Conservation (phyloP, 1,140 invertebrate species). For the Leguminivora glycinivorella region DNA sequence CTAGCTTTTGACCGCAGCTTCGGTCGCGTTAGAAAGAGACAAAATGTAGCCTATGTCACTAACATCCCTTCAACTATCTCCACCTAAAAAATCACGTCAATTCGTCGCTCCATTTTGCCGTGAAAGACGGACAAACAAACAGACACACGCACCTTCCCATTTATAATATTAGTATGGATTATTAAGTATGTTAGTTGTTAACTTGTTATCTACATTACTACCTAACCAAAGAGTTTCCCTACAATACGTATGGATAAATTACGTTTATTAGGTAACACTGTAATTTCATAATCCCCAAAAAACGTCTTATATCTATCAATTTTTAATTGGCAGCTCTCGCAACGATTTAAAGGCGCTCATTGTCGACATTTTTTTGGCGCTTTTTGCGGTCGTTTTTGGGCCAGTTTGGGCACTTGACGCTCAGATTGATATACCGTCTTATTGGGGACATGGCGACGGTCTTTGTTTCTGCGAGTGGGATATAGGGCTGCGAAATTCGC, state of each 20-base stretch:
- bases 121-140: too few species aligned
- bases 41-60: too few species aligned
- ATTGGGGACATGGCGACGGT: constrained; percentile 70
- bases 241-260: not conserved
- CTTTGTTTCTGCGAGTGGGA: constrained; percentile 73
- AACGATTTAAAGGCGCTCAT: constrained; percentile 70
- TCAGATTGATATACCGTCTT: constrained; percentile 76
- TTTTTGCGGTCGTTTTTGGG: constrained; percentile 73
- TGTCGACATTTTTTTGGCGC: constrained; percentile 69
- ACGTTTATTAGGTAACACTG: not conserved
- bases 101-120: too few species aligned
- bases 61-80: too few species aligned
- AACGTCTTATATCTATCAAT: constrained; percentile 73
- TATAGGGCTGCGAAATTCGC: constrained; percentile 12
- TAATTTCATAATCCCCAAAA: constrained; percentile 38
- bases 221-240: too few species aligned
- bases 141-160: too few species aligned
- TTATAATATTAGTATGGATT: too few species aligned
- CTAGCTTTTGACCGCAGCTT: too few species aligned
- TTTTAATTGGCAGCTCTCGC: constrained; percentile 77
- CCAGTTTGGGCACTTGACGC: constrained; percentile 65
- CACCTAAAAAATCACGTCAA: too few species aligned
- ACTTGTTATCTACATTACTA: too few species aligned
- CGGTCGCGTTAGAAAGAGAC: too few species aligned
- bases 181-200: too few species aligned